Conservation (phyloP, 1,140 invertebrate genomes). For the Yoshiicerus persimilis region DNA sequence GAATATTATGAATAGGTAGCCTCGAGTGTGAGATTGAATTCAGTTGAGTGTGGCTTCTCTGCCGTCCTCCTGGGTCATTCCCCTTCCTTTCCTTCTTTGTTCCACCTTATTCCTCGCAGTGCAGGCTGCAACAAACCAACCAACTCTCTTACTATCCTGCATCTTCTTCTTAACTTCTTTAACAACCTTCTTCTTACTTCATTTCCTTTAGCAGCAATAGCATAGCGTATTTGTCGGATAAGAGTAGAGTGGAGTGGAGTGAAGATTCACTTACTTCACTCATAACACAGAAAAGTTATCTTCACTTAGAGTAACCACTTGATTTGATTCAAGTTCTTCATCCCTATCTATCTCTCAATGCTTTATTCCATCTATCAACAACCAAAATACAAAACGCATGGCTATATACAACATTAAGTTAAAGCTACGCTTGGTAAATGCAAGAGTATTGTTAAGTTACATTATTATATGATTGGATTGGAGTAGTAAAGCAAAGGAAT, state of each 20-base stretch:
- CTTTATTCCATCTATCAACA: not conserved
- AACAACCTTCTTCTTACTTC: no score
- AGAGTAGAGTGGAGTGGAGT: not conserved
- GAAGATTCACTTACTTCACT: not conserved
- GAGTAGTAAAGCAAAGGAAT: not conserved
- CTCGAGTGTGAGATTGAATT: constrained; percentile 5
- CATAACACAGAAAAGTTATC: no score
- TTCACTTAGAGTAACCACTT: no score
- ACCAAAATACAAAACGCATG: not conserved
- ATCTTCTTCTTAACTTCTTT: no score
- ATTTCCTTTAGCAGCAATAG: not conserved
- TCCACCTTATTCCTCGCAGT: not conserved
- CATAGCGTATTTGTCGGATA: not conserved
- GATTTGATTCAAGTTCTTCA: not conserved
- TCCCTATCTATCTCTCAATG: not conserved
- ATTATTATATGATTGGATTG: not conserved
- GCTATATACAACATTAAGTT: not conserved
- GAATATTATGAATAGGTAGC: not conserved
- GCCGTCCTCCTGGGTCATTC: constrained; percentile 28
- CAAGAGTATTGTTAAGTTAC: not conserved
- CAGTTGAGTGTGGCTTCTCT: not conserved
- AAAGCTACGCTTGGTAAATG: no score
- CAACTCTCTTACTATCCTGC: no score
- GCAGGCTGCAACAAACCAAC: not conserved
- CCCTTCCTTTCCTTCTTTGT: constrained; percentile 30